Base-by-base conservation (phyloP, 2,797 vertebrate genomes). In the Neosilurus hyrtlii region DNA sequence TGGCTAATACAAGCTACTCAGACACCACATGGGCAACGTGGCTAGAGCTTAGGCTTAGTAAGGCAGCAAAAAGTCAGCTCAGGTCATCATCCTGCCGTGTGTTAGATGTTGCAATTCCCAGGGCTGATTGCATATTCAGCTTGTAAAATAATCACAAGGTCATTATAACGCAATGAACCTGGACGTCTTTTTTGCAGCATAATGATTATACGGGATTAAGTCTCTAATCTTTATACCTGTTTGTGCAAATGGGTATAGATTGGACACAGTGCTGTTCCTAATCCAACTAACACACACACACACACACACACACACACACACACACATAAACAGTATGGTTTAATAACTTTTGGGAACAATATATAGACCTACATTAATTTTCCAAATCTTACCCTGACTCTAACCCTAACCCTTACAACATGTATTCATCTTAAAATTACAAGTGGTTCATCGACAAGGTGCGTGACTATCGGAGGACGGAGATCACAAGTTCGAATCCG, bases 71-170 rank as follows among this genome's bases (percentile, higher is more conserved):
- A 73, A 35, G n/a, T 35, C 73, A 61, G 30, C 65, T 71, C 22
- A 78, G 6, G 22, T 78, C 30, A 22, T 35, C 37, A 35, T 71
- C 65, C 54, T 22, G 56, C 37, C 57, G 24, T 2, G 54, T 37
- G 68, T 70, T 52, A 62, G 15, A 22, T 71, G 68, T 12, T 72
- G 59, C 57, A 52, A 49, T 51, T 66, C 10, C 82, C 73, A 3
- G 0, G 10, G 6, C 30, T 35, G 71, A 66, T 56, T 81, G 49
- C 56, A 68, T 61, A 65, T 57, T 14, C 68, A n/a, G 56, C 37
- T 49, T 51, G 22, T 18, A 37, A 80, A 70, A 70, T 56, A 14
- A 75, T 37, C 35, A 51, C 49, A 68, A 68, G 71, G 61, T 80
- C 12, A 59, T 79, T 79, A 30, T 15, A 74, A 72, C 59, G 61